phyloP scores from a whole-genome alignment of 2,113 vertebrate species.

The Gulo gulo region DNA sequence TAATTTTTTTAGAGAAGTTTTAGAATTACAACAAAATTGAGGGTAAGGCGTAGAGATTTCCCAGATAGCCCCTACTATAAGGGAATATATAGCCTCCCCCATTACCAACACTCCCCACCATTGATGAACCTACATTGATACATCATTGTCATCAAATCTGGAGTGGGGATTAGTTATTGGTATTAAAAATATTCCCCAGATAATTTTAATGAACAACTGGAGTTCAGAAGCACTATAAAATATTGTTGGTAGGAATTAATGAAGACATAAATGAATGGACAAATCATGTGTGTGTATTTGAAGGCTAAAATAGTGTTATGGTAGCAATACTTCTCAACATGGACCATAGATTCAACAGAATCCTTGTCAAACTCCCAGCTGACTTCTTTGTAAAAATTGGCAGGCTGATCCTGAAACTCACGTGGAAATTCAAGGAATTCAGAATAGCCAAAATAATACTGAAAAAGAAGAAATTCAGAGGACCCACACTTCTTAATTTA shows the following conservation, averaged over 20 bases:
- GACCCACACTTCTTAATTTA: not conserved
- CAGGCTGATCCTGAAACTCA: not conserved
- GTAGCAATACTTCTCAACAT: not conserved
- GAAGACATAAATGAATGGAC: not conserved
- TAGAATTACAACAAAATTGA: not conserved
- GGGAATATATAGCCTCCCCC: no score
- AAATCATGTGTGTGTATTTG: not conserved
- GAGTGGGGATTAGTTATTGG: not conserved
- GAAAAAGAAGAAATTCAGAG: not conserved
- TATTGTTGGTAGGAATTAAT: not conserved
- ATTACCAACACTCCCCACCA: not conserved
- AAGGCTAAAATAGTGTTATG: not conserved
- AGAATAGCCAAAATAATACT: not conserved
- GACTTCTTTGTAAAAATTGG: not conserved
- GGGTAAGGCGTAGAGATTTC: not conserved
- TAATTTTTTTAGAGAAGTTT: not conserved
- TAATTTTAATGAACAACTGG: not conserved
- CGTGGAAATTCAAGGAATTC: not conserved
- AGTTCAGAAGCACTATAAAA: not conserved
- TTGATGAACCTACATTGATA: not conserved
- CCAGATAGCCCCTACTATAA: rapidly evolving
- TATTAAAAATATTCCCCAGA: not conserved
- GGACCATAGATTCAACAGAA: not conserved
- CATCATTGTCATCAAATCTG: not conserved
- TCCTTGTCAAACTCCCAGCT: not conserved